Base-by-base conservation (phyloP, 2,113 vertebrate genomes). In the Rhynchopsitta pachyrhyncha region DNA sequence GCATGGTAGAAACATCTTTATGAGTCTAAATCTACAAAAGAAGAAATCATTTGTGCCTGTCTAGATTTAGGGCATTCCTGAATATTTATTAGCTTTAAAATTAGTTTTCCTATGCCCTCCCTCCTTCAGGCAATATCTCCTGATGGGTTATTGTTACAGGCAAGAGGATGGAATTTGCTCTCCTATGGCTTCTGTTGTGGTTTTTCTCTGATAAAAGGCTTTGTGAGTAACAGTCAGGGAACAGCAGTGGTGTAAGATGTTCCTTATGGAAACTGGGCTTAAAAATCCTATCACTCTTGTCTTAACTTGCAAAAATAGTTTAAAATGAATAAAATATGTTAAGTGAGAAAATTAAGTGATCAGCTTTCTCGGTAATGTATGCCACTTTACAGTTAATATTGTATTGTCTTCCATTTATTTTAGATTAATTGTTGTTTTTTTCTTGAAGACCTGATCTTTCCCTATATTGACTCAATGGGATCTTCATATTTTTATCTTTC, bases 161-260 rank as follows among this genome's bases (percentile, higher is more conserved):
- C 42, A 81, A 55, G 64, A 62, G 52, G 64, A 52, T 92, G 39
- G 53, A 86, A 80, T 90, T 88, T 81, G 20, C 73, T 90, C 75
- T 59, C 47, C n/a, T 59, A 0, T 64, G 64, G n/a, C 49, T 84
- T 67, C 13, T 81, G 78, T 39, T 86, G 62, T 75, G 62, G 67
- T 75, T 75, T 59, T 75, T 60, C 50, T 47, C 47, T 64, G 39
- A 66, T 62, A 41, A 77, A 87, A 59, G 69, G 60, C 29, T 22
- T 57, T 46, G 29, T 33, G n/a, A 69, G 22, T 35, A 74, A 44
- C 17, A 82, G 42, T 46, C 63, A 39, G 77, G 50, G 49, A 86
- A 69, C 16, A 60, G 17, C 22, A 57, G 71, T 1, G 1, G 27
- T 0, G 0, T 41, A 39, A 80, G 24, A 31, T 44, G 59, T 50